Evolutionary conservation across 2,888 invertebrate species (phyloP).

Genomic region (Agrochola circellaris): DNA sequence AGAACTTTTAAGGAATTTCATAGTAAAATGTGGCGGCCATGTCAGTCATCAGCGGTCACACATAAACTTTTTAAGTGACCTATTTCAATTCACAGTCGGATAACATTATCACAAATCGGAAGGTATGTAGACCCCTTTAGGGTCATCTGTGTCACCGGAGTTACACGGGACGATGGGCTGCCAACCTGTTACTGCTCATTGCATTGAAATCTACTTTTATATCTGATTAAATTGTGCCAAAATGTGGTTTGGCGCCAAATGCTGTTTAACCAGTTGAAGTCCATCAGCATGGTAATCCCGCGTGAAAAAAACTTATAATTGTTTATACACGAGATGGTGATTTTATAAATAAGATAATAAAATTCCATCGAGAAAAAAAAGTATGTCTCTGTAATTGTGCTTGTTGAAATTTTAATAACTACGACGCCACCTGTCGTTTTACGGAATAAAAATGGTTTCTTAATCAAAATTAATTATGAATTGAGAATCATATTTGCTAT

Average conservation of each 20-base stretch:
- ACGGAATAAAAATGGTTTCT: constrained; percentile 53
- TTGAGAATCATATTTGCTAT: constrained; percentile 19
- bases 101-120: not conserved
- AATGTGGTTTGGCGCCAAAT: constrained; percentile 37
- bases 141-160: not conserved
- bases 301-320: not conserved
- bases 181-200: constrained; percentile 53
- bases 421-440: constrained; percentile 42
- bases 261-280: not conserved
- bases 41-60: not conserved
- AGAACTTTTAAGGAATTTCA: not conserved
- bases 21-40: not conserved
- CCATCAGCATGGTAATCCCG: not conserved
- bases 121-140: not conserved
- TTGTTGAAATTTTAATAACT: constrained; percentile 42
- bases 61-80: not conserved
- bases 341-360: constrained; percentile 37
- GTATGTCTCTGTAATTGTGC: constrained; percentile 23
- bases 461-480: constrained; percentile 43
- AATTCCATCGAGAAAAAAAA: constrained; percentile 4
- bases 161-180: not conserved
- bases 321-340: constrained; percentile 20
- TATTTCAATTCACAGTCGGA: not conserved
- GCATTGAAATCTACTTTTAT: constrained; percentile 39
- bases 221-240: constrained; percentile 21